Conservation (phyloP, 2,888 invertebrate species). For the Lithosia quadra region DNA sequence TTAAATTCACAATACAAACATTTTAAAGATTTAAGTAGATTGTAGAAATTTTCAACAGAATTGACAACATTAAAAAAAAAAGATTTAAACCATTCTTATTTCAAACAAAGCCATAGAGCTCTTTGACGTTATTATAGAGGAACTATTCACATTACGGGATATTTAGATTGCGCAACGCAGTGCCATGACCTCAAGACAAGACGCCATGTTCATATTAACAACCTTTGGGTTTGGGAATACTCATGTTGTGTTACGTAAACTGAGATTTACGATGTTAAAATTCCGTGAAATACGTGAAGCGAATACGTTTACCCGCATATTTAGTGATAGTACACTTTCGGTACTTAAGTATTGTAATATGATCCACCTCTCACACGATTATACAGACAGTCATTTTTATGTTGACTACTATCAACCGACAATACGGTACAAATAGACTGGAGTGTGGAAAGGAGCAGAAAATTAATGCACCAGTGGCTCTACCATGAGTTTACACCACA, state of each 20-base stretch:
- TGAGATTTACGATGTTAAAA: slow-evolving; percentile 19
- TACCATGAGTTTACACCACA: too few species aligned
- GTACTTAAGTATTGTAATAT: background rate
- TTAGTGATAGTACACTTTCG: background rate
- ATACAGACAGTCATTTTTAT: too few species aligned
- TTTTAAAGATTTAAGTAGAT: slow-evolving; percentile 2
- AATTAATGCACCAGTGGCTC: too few species aligned
- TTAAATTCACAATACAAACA: too few species aligned
- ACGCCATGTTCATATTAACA: slow-evolving; percentile 33
- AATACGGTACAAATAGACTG: too few species aligned
- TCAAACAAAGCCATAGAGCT: slow-evolving; percentile 16
- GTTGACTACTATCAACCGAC: too few species aligned
- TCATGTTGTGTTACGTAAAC: slow-evolving; percentile 28
- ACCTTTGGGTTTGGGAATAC: slow-evolving; percentile 39
- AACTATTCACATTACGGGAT: slow-evolving; percentile 23
- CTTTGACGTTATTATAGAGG: slow-evolving; percentile 24
- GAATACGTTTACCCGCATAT: slow-evolving; percentile 6
- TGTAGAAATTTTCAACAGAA: slow-evolving; percentile 18
- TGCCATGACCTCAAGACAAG: slow-evolving; percentile 44
- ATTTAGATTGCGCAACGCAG: slow-evolving; percentile 40
- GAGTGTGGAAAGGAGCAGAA: too few species aligned
- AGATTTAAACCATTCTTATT: slow-evolving; percentile 6
- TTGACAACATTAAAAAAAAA: slow-evolving; percentile 32
- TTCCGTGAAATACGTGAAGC: slow-evolving; percentile 22
- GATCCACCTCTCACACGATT: background rate